phyloP scores from a whole-genome alignment of 2,888 invertebrate species.

The Crocallis elinguaria region DNA sequence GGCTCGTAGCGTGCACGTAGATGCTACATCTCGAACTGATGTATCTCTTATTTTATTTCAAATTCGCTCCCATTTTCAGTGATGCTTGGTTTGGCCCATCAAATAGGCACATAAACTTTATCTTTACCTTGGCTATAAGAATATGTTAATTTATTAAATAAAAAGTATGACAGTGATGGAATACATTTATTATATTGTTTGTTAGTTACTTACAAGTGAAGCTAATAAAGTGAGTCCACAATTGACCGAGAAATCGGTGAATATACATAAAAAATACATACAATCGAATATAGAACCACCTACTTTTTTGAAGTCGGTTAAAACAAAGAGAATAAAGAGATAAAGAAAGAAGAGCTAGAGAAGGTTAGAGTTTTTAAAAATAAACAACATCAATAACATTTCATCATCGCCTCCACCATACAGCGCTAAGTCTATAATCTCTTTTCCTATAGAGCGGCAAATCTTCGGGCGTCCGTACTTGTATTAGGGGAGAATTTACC shows the following conservation, averaged over 20 bases:
- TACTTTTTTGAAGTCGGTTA: background rate
- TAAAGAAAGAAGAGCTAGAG: no score
- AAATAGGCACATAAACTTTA: no score
- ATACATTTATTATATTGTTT: no score
- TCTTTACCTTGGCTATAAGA: no score
- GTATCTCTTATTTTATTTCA: background rate
- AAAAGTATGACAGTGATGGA: no score
- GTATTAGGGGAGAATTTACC: slow-evolving; percentile 8
- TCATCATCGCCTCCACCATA: background rate
- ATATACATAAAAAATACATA: no score
- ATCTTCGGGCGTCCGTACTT: background rate
- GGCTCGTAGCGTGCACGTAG: slow-evolving; percentile 11
- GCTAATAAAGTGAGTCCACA: no score
- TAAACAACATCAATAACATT: slow-evolving; percentile 3
- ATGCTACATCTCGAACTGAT: background rate
- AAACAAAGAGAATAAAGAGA: background rate
- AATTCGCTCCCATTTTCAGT: background rate
- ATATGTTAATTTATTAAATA: no score
- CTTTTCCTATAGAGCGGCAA: slow-evolving; percentile 1
- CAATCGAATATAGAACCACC: no score
- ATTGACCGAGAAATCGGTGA: no score
- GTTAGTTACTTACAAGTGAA: no score
- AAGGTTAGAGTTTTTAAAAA: background rate
- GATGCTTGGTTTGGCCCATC: no score
- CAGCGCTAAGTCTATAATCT: slow-evolving; percentile 6